Evolutionary conservation across 2,113 vertebrate species (phyloP), one percentile per base, ranked within the genome.

Genomic region (Ramphastos sulfuratus): DNA sequence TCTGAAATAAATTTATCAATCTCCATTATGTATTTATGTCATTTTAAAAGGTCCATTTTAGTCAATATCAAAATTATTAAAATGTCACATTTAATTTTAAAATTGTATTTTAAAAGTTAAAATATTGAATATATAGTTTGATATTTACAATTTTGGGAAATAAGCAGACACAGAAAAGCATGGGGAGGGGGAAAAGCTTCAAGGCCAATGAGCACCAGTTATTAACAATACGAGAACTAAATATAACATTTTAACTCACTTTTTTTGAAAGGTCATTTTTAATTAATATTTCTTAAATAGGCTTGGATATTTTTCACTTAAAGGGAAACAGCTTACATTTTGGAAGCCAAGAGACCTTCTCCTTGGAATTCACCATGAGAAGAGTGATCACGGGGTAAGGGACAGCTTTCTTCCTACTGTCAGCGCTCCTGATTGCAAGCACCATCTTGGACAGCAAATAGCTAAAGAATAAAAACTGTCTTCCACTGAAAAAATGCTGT

Each of bases 1-100:
- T 86, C 93, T 94, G 85, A 92, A 94, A 93, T 90, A 94, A 95
- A 92, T 95, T 85, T 94, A 94, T 95, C 82, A 89, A 93, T 94
- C 89, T 94, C 76, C 89, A 81, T 87, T 83, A 84, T 55, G 74
- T 89, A 73, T 95, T 83, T 91, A 86, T 96, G 94, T 91, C 93
- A 92, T 59, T 96, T 93, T 85, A 81, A 94, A 94, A 75, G 87
- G 87, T 88, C 82, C 87, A 20, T 85, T 94, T 94, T 92, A 94
- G 82, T 92, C 91, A 92, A 88, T 83, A 89, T 82, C 52, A 85
- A 80, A 92, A 87, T 65, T 72, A 92, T 88, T 58, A 90, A 89
- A 94, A 89, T 91, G 76, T 90, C 89, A 95, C 66, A 82, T 94
- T 94, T 95, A 89, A 94, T 92, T 92, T 94, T 94, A 88, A 85